A percentile compares a stretch with the other conserved stretches of the same genome.
These are phyloP conservation scores for Lamprologus callipterus DNA, from an alignment of 2,113 vertebrate species.

Conservation along the genomic window DNA sequence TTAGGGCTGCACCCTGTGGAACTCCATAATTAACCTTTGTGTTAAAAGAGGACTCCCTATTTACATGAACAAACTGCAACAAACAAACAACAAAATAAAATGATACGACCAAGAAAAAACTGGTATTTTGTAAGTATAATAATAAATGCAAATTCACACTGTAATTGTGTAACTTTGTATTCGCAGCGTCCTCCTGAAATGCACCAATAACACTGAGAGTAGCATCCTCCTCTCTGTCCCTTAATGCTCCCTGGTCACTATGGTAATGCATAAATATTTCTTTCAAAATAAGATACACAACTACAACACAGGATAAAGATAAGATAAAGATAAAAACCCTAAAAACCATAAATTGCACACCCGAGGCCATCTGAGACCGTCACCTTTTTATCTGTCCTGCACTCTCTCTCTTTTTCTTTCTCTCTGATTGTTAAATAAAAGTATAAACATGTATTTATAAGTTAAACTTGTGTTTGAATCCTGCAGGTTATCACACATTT, in stretches of 20 bases:
- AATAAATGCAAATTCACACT: accelerated
- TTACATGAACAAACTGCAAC: not conserved
- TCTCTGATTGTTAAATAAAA: not conserved
- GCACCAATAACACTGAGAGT: accelerated
- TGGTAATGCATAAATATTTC: not conserved
- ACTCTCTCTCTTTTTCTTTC: not conserved
- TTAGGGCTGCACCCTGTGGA: not conserved
- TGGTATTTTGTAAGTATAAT: not conserved
- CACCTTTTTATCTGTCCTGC: not conserved
- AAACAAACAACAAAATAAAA: not conserved
- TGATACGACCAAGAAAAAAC: accelerated
- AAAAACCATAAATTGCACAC: not conserved
- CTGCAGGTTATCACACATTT: not conserved
- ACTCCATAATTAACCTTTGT: not conserved
- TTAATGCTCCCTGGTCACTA: accelerated
- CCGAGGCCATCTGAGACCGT: accelerated
- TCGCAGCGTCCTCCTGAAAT: accelerated
- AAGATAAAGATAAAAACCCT: accelerated
- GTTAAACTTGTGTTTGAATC: not conserved
- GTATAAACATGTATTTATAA: accelerated
- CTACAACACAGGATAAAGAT: not conserved
- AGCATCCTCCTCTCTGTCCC: accelerated
- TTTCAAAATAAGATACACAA: not conserved
- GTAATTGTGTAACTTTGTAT: not conserved
- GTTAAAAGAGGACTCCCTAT: not conserved